Percentiles rank a stretch among this genome's conserved stretches.
Evolutionary conservation across 1,140 invertebrate species (phyloP).

Genomic region (Limonius californicus): DNA sequence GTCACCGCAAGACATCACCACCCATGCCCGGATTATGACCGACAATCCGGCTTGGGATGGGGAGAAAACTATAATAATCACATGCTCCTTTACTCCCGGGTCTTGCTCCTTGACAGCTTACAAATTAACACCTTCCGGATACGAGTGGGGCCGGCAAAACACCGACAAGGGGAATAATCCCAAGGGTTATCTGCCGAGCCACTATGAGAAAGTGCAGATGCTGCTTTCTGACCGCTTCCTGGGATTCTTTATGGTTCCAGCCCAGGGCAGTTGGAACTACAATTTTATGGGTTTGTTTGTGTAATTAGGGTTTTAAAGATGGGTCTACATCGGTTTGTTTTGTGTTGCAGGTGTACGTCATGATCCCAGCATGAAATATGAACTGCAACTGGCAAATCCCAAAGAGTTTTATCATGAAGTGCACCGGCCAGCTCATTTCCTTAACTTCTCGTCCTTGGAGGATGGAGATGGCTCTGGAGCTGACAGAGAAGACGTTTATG

Average conservation of each 20-base stretch:
- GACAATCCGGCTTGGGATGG: slow-evolving; percentile 97
- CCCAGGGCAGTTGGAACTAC: slow-evolving; percentile 98
- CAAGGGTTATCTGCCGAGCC: slow-evolving; percentile 96
- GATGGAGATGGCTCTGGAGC: slow-evolving; percentile 80
- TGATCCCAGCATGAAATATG: slow-evolving; percentile 98
- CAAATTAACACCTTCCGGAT: slow-evolving; percentile 96
- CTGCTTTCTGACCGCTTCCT: slow-evolving; percentile 95
- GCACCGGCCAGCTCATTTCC: slow-evolving; percentile 95
- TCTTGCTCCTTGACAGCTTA: slow-evolving; percentile 98
- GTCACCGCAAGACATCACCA: slow-evolving; percentile 96
- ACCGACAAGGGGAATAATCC: slow-evolving; percentile 99
- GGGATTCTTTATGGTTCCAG: slow-evolving; percentile 98
- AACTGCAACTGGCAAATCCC: slow-evolving; percentile 91
- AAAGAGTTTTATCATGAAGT: slow-evolving; percentile 99
- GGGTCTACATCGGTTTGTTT: not conserved
- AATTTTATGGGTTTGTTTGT: slow-evolving; percentile 91
- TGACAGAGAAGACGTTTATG: slow-evolving; percentile 84
- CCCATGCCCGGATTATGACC: slow-evolving; percentile 94
- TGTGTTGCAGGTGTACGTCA: slow-evolving; percentile 79
- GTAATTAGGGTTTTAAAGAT: too few relatives aligned
- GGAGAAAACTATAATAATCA: slow-evolving; percentile 99
- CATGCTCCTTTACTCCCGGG: slow-evolving; percentile 97
- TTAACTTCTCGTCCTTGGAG: slow-evolving; percentile 95
- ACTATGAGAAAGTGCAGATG: slow-evolving; percentile 99
- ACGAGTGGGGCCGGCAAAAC: slow-evolving; percentile 98